phyloP scores from a whole-genome alignment of 1,140 invertebrate genomes.

The Acromyrmex charruanus region DNA sequence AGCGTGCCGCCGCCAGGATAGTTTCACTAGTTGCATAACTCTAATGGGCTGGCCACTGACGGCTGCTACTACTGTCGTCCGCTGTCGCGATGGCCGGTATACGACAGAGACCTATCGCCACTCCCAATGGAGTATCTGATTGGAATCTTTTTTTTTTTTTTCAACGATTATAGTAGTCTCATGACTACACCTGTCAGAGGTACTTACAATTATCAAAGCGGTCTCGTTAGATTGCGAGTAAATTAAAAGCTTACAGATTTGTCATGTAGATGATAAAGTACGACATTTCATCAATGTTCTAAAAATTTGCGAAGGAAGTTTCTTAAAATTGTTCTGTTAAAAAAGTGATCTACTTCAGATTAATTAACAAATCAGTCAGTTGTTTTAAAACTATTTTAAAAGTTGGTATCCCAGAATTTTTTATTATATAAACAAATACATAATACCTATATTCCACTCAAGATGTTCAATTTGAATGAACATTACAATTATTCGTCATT shows the following conservation, averaged over 20 bases:
- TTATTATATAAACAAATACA: not conserved
- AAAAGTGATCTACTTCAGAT: not conserved
- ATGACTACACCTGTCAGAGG: too few species aligned
- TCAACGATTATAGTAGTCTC: too few species aligned
- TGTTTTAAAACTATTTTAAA: not conserved
- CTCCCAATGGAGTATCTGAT: not conserved
- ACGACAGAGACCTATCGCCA: not conserved
- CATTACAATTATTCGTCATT: not conserved
- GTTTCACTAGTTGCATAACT: slow-evolving; percentile 81
- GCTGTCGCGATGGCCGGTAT: not conserved
- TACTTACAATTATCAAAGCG: not conserved
- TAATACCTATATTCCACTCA: not conserved
- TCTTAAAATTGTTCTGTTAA: not conserved
- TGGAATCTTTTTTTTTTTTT: not conserved
- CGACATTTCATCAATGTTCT: not conserved
- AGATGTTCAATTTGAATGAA: not conserved
- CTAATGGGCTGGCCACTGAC: slow-evolving; percentile 61
- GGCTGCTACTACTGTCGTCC: slow-evolving; percentile 54
- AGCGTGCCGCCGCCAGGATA: slow-evolving; percentile 70
- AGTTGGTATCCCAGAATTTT: not conserved
- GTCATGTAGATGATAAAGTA: slow-evolving; percentile 25
- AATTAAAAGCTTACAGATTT: not conserved
- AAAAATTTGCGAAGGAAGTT: not conserved
- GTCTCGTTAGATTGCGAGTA: not conserved
- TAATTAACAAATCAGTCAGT: not conserved